Conservation (phyloP, 2,888 invertebrate genomes). For the Dicyrtomina minuta region DNA sequence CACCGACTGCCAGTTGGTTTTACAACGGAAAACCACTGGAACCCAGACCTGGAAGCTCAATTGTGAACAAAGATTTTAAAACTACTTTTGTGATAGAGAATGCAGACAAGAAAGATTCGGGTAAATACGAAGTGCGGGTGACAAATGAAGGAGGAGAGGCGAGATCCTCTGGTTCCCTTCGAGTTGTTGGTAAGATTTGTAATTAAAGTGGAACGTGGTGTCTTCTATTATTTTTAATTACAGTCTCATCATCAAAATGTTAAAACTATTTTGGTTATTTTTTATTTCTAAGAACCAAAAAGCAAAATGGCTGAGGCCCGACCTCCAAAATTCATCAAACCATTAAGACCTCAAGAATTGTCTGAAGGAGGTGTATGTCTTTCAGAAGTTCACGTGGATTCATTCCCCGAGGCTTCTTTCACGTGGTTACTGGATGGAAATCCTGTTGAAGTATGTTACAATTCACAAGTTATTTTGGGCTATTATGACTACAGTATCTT, state of each 20-base stretch:
- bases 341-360: slow-evolving; percentile 70
- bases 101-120: slow-evolving; percentile 72
- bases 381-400: slow-evolving; percentile 74
- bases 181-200: slow-evolving; percentile 63
- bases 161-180: slow-evolving; percentile 78
- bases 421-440: slow-evolving; percentile 80
- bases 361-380: slow-evolving; percentile 74
- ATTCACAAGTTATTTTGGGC: too few species aligned
- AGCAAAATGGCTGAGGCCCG: slow-evolving; percentile 59
- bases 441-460: slow-evolving; percentile 63
- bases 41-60: slow-evolving; percentile 63
- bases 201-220: slow-evolving; percentile 5
- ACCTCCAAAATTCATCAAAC: slow-evolving; percentile 73
- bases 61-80: slow-evolving; percentile 64
- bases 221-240: background rate
- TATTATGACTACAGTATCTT: too few species aligned
- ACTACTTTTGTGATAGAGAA: slow-evolving; percentile 69
- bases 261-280: background rate
- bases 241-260: background rate
- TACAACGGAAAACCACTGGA: slow-evolving; percentile 76
- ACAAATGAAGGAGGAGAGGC: slow-evolving; percentile 75
- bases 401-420: slow-evolving; percentile 77
- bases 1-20: slow-evolving; percentile 78
- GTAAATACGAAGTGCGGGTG: slow-evolving; percentile 85
- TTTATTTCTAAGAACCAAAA: slow-evolving; percentile 41